A percentile compares a stretch with the other conserved stretches of the same genome.
These are phyloP conservation scores for Nyctibius bracteatus DNA, from an alignment of 2,113 vertebrate genomes.

Conservation along the genomic window DNA sequence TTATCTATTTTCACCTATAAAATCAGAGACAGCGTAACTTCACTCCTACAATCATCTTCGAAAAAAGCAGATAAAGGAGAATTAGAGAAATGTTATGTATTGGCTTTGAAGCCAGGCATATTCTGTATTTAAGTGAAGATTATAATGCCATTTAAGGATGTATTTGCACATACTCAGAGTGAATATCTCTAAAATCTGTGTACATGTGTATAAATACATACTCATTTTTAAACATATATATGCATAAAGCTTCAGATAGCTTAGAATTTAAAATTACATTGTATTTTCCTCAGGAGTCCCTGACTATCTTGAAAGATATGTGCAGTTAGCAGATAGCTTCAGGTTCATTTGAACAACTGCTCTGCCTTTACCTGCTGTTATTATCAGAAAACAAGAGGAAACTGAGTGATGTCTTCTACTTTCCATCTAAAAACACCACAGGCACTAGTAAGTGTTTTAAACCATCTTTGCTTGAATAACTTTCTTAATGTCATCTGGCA, in stretches of 20 bases:
- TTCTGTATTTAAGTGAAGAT: background rate
- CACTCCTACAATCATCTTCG: background rate
- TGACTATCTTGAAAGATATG: background rate
- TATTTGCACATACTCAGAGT: conserved; percentile 6
- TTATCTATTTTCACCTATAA: background rate
- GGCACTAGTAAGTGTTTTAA: conserved; percentile 13
- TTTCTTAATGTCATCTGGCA: conserved; percentile 12
- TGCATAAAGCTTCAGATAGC: background rate
- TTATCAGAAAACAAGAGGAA: background rate
- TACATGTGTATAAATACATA: background rate
- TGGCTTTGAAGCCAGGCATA: background rate
- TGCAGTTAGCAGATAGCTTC: conserved; percentile 9
- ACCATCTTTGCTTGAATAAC: background rate
- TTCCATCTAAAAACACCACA: background rate
- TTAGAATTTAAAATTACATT: background rate
- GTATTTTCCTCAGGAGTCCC: conserved; percentile 5
- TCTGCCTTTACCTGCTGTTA: conserved; percentile 4
- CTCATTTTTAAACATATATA: background rate
- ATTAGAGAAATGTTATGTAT: background rate
- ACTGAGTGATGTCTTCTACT: background rate
- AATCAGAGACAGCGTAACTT: background rate
- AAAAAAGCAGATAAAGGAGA: background rate
- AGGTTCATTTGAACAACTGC: background rate
- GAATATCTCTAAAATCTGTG: background rate
- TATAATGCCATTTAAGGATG: background rate